Evolutionary conservation across 2,113 vertebrate species (phyloP).

Genomic region (Brachyhypopomus occidentalis): DNA sequence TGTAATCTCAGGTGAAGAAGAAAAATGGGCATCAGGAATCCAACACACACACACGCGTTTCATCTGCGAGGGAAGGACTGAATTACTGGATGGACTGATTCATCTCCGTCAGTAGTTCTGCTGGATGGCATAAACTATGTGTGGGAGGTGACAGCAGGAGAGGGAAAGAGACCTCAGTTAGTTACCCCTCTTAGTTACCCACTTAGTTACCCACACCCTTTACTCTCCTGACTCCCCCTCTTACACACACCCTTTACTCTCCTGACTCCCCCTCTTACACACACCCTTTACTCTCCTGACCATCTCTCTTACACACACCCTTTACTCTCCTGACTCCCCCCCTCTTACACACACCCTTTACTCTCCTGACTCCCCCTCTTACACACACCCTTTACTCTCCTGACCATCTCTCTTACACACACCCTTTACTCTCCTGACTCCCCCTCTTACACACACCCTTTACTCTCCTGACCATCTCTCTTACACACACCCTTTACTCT

Average conservation of each 20-base stretch:
- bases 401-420: too few species aligned
- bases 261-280: not conserved
- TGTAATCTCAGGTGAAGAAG: conserved; percentile 1
- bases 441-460: too few species aligned
- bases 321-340: not conserved
- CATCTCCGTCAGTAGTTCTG: conserved; percentile 42
- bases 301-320: not conserved
- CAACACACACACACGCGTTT: conserved; percentile 37
- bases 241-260: not conserved
- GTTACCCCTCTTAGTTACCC: conserved; percentile 49
- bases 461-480: too few species aligned
- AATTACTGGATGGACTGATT: not conserved
- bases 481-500: too few species aligned
- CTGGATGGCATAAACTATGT: conserved; percentile 52
- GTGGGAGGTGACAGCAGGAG: conserved; percentile 43
- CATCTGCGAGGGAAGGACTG: not conserved
- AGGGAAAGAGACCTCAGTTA: conserved; percentile 54
- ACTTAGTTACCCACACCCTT: too few species aligned
- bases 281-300: not conserved
- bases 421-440: too few species aligned
- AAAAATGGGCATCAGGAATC: conserved; percentile 28
- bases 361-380: too few species aligned
- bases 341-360: too few species aligned
- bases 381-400: too few species aligned
- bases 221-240: conserved; percentile 4